These are phyloP conservation scores for Periplaneta americana DNA, from an alignment of 1,140 invertebrate species.

Conservation along the genomic window DNA sequence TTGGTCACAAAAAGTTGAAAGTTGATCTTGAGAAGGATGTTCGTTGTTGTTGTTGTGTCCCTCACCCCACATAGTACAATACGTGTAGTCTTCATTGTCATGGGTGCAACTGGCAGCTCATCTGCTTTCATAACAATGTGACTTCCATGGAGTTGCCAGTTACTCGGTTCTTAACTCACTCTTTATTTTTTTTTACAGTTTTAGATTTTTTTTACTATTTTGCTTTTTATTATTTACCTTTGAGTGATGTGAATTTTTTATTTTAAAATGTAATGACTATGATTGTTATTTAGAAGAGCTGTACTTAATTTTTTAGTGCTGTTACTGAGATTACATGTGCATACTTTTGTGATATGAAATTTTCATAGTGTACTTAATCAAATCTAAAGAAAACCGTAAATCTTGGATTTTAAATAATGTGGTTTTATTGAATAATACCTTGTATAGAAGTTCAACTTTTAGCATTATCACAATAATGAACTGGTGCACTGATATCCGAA, in stretches of 20 bases:
- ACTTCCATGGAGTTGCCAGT: neutral
- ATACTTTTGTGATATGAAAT: constrained; percentile 9
- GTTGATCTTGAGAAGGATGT: neutral
- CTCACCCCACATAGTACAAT: neutral
- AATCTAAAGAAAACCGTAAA: neutral
- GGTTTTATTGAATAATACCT: neutral
- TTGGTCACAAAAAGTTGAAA: neutral
- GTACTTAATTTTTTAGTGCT: constrained; percentile 10
- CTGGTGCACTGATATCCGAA: no score
- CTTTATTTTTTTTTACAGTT: no score
- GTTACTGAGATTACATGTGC: constrained; percentile 9
- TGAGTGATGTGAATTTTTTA: neutral
- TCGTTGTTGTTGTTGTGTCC: neutral
- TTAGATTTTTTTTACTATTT: neutral
- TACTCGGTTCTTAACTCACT: neutral
- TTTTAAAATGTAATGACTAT: neutral
- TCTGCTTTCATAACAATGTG: neutral
- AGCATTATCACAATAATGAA: no score
- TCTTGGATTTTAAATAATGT: neutral
- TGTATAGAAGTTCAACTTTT: no score
- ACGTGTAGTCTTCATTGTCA: neutral
- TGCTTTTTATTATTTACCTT: neutral
- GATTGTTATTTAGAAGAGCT: constrained; percentile 1
- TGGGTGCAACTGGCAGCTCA: neutral
- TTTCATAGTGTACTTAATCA: constrained; percentile 11